Percentiles rank a stretch among this genome's conserved stretches.
Conservation (phyloP, 2,797 vertebrate species). For the Gobio occitaniae region DNA sequence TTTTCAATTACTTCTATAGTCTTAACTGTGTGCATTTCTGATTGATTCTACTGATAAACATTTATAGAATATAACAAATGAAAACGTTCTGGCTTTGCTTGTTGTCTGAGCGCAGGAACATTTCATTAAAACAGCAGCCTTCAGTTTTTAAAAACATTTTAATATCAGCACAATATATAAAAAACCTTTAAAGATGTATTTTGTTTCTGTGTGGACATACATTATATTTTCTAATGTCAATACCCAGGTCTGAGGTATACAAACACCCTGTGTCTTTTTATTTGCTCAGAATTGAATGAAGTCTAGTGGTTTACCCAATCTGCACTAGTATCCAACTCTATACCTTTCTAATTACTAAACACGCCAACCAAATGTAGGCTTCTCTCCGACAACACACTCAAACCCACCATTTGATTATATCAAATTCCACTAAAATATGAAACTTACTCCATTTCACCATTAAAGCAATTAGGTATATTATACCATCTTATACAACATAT, state of each 20-base stretch:
- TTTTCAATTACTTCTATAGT: slow-evolving; percentile 73
- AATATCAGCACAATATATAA: slow-evolving; percentile 67
- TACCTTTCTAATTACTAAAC: not conserved
- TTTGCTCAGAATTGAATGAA: not conserved
- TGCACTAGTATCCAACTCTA: not conserved
- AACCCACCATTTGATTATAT: not conserved
- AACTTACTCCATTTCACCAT: not conserved
- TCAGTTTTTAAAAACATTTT: slow-evolving; percentile 69
- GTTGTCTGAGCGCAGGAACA: not conserved
- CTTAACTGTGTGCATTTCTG: slow-evolving; percentile 66
- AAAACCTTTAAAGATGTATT: slow-evolving; percentile 53
- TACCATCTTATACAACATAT: not conserved
- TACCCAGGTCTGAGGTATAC: slow-evolving; percentile 8
- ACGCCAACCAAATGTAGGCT: not conserved
- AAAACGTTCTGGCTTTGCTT: slow-evolving; percentile 47
- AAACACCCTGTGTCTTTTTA: not conserved
- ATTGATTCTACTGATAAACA: slow-evolving; percentile 68
- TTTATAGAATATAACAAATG: slow-evolving; percentile 76
- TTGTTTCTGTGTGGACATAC: slow-evolving; percentile 29
- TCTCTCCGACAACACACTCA: not conserved
- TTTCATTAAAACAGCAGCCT: not conserved
- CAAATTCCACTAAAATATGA: not conserved
- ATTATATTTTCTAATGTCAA: not conserved
- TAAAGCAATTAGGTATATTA: not conserved
- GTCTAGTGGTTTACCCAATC: slow-evolving; percentile 17